Evolutionary conservation across 2,888 invertebrate species (phyloP).

Genomic region (Leptura quadrifasciata): DNA sequence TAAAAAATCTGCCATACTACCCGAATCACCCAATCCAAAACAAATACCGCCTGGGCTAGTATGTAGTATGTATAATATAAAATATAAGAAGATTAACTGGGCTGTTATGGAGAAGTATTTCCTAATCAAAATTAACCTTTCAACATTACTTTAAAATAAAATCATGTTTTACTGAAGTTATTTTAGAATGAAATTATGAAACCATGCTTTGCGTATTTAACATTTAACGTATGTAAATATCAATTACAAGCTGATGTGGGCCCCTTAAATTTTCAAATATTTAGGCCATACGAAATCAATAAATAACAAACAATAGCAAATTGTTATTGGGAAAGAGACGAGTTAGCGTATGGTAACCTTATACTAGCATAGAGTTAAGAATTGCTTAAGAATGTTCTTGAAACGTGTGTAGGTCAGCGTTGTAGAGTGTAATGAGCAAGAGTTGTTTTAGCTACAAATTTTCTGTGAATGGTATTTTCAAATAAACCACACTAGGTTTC

Average conservation of each 20-base stretch:
- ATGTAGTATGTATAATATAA: too few species aligned
- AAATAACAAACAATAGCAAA: not conserved
- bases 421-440: not conserved
- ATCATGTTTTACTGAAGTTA: not conserved
- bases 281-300: not conserved
- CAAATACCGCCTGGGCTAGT: too few species aligned
- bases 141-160: too few species aligned
- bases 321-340: slow-evolving; percentile 11
- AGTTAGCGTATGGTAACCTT: not conserved
- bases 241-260: not conserved
- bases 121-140: too few species aligned
- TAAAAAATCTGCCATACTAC: too few species aligned
- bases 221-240: not conserved
- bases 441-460: too few species aligned
- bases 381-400: slow-evolving; percentile 12
- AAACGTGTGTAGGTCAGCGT: not conserved
- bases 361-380: not conserved
- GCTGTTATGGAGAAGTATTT: too few species aligned
- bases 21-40: too few species aligned
- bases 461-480: too few species aligned
- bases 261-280: not conserved
- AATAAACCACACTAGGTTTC: too few species aligned
- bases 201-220: not conserved
- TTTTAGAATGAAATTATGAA: not conserved
- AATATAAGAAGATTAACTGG: too few species aligned